Base-by-base conservation (phyloP, 2,888 invertebrate genomes). In the Tillus elongatus region DNA sequence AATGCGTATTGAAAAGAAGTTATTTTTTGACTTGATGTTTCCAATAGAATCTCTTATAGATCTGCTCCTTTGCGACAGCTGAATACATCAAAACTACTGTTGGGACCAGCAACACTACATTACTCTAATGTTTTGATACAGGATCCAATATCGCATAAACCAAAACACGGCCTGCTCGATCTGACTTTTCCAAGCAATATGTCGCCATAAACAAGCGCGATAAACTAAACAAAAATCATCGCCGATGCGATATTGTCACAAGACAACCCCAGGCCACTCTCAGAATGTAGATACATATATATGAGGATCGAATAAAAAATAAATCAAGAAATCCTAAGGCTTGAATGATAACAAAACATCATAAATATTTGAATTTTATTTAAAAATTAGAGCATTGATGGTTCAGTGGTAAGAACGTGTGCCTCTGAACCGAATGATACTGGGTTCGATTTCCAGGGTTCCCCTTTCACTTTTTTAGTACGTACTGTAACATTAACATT, bases 191-290 rank as follows among this genome's bases (percentile, higher is more conserved):
- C 44, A 39, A 49, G 47, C 53, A 56, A 56, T 57, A 52, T 52
- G 50, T 51, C 53, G 53, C 50, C 51, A 53, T 57, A 59, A 59
- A 59, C 56, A 56, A 55, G 49, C 42, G 43, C 50, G 51, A 55
- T 54, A 55, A 54, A 54, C 56, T 54, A 57, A 55, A 56, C 56
- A 57, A 56, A 55, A 58, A 56, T 53, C 43, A 41, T 42, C 39
- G 42, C 34, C 33, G 16, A 27, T 24, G 13, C 10, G 16, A 29
- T 16, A 32, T 16, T 33, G 24, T 33, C 15, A 34, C 24, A 36
- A 34, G 33, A 30, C 33, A 29, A 37, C 37, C 40, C 40, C 19
- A 6, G 37, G 34, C 14, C 11, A 29, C 11, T 11, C n/a, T 10
- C 11, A 29, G 4, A n/a, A n/a, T n/a, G n/a, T n/a, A n/a, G n/a